Evolutionary conservation across 1,140 invertebrate genomes (phyloP), one percentile per base, ranked within the genome.

Genomic region (Bombus polaris): DNA sequence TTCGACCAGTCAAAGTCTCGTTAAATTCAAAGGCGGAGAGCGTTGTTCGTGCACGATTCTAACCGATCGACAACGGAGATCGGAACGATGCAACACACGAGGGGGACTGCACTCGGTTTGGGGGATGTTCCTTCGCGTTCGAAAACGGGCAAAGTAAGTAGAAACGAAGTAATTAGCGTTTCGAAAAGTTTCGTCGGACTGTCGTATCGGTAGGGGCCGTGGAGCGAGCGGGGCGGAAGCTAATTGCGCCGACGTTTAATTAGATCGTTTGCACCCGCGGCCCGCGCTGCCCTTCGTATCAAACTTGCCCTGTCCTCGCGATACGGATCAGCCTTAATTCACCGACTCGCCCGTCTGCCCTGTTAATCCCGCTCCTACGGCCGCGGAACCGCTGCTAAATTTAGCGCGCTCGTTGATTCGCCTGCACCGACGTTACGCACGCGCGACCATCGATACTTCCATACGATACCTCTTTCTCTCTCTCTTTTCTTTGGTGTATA

Each of bases 281-380:
- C 65, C 70, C 75, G 80, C 57, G 75, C 59, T 89, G 81, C 84
- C 88, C 88, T 87, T 81, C 89, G 86, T 81, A 85, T 80, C 78
- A 82, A 90, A 90, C 81, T 88, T 89, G 79, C 70, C 70, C 75
- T 87, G 79, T 87, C 87, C 89, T 90, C 75, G 72, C 85, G 89
- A 90, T 90, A 90, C 74, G 80, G 74, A 90, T 90, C 89, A 81
- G 83, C 89, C 83, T 90, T 90, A 90, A 90, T 90, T 90, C 89
- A 78, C 66, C 79, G 85, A 18, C 76, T 72, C 80, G 22, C 25
- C 25, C 35, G 78, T 77, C 88, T 82, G 73, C 86, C 71, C 81
- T 73, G 83, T 91, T 90, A 86, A 88, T 90, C 84, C 78, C 80
- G 74, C 57, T 90, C 6, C 13, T 53, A 22, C 47, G 47, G 47